A percentile compares a stretch with the other conserved stretches of the same genome.
Evolutionary conservation across 2,888 invertebrate genomes (phyloP).

Genomic region (Shargacucullia verbasci): DNA sequence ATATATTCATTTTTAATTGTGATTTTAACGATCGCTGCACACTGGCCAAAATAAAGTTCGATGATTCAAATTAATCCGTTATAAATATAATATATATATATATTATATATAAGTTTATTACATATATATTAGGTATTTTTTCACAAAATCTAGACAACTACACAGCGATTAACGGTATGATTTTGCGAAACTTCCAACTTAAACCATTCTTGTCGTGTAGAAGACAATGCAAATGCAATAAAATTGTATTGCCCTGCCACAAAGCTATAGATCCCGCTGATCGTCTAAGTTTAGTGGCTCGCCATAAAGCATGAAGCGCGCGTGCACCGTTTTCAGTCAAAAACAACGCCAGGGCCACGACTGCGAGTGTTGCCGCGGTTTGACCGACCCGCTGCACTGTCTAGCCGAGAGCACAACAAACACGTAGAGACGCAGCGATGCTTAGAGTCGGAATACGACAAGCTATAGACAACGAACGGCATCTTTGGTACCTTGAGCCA

Average conservation of each 20-base stretch:
- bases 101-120: too few relatives aligned
- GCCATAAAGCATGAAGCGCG: conserved; percentile 75
- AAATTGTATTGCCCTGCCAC: conserved; percentile 17
- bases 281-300: conserved; percentile 67
- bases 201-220: too few relatives aligned
- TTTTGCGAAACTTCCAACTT: too few relatives aligned
- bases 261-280: conserved; percentile 35
- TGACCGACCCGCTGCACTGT: conserved; percentile 71
- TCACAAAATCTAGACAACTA: conserved; percentile 11
- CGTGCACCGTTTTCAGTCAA: conserved; percentile 88
- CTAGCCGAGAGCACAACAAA: conserved; percentile 65
- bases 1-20: conserved; percentile 15
- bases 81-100: too few relatives aligned
- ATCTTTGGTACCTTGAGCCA: too few relatives aligned
- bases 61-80: conserved; percentile 32
- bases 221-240: conserved; percentile 18
- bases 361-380: conserved; percentile 81
- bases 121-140: conserved; percentile 8
- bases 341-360: conserved; percentile 84
- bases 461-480: too few relatives aligned
- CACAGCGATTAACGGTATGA: background rate
- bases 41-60: background rate
- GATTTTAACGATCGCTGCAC: conserved; percentile 23
- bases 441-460: background rate
- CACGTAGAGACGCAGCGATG: conserved; percentile 63